Evolutionary conservation across 2,113 vertebrate genomes (phyloP).

Genomic region (Tychaedon coryphoeus): DNA sequence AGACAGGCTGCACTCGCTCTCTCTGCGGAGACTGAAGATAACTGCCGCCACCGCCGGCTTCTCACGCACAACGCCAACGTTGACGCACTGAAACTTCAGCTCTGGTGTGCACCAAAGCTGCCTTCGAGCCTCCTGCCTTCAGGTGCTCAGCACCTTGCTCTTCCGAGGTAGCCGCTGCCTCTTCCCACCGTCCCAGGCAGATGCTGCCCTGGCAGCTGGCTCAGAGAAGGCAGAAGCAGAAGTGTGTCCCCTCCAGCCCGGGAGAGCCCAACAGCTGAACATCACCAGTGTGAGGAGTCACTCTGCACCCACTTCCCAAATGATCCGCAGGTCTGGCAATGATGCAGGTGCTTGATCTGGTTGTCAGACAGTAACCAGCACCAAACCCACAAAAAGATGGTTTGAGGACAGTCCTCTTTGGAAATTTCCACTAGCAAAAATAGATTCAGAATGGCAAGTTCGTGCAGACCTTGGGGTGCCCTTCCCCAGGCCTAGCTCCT

Average conservation of each 20-base stretch:
- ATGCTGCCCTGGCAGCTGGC: background rate
- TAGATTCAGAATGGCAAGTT: background rate
- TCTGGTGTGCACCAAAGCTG: background rate
- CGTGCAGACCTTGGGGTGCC: background rate
- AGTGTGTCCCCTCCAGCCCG: background rate
- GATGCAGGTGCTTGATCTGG: fast-evolving
- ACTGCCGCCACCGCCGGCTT: background rate
- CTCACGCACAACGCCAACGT: background rate
- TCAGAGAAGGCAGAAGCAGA: background rate
- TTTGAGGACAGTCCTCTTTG: background rate
- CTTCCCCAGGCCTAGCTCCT: background rate
- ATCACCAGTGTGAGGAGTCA: background rate
- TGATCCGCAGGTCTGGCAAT: fast-evolving
- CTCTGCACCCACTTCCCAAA: background rate
- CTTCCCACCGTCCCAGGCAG: fast-evolving
- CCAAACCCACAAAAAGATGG: background rate
- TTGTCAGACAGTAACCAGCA: background rate
- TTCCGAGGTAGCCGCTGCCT: background rate
- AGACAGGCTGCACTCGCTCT: background rate
- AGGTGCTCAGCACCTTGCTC: background rate
- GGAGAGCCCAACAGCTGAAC: background rate
- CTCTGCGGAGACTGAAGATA: background rate
- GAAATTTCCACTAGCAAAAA: background rate
- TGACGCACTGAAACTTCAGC: background rate
- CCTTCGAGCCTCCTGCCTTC: background rate